phyloP scores from a whole-genome alignment of 2,113 vertebrate genomes.

The Cynoglossus semilaevis region DNA sequence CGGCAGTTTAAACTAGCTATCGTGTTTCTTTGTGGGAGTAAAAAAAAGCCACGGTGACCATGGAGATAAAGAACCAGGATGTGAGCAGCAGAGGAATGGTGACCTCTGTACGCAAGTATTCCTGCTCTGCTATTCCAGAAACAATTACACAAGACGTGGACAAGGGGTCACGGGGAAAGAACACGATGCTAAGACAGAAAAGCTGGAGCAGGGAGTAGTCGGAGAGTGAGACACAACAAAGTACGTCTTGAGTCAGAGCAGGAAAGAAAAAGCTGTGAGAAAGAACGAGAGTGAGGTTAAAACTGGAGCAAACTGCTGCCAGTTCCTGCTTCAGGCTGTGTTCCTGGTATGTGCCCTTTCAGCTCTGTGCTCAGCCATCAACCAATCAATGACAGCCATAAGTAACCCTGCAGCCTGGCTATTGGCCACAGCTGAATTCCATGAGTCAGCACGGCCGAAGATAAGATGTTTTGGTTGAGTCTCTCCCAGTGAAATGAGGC shows the following conservation, averaged over 20 bases:
- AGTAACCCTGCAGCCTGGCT: conserved; percentile 63
- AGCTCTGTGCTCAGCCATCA: conserved; percentile 62
- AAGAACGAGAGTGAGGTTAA: conserved; percentile 35
- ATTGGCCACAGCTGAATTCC: conserved; percentile 67
- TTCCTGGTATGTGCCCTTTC: conserved; percentile 73
- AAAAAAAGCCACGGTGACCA: conserved; percentile 53
- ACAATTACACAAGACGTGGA: conserved; percentile 54
- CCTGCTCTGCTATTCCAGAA: conserved; percentile 37
- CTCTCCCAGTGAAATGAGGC: conserved; percentile 62
- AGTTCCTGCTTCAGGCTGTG: conserved; percentile 67
- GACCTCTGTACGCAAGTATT: conserved; percentile 51
- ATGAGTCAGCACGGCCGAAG: conserved; percentile 64
- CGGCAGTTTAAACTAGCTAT: conserved; percentile 43
- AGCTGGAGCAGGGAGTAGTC: conserved; percentile 11
- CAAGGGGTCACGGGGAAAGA: conserved; percentile 25
- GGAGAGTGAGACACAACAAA: conserved; percentile 42
- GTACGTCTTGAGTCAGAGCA: conserved; percentile 31
- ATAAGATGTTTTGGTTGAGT: conserved; percentile 72
- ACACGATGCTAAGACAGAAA: conserved; percentile 22
- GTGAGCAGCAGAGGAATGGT: conserved; percentile 60
- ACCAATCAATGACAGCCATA: conserved; percentile 70
- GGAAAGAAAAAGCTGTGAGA: conserved; percentile 18
- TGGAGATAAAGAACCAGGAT: conserved; percentile 67
- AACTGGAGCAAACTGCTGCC: conserved; percentile 44
- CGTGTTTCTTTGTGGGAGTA: conserved; percentile 26